Base-by-base conservation (phyloP, 1,140 invertebrate genomes). In the Halictus rubicundus region DNA sequence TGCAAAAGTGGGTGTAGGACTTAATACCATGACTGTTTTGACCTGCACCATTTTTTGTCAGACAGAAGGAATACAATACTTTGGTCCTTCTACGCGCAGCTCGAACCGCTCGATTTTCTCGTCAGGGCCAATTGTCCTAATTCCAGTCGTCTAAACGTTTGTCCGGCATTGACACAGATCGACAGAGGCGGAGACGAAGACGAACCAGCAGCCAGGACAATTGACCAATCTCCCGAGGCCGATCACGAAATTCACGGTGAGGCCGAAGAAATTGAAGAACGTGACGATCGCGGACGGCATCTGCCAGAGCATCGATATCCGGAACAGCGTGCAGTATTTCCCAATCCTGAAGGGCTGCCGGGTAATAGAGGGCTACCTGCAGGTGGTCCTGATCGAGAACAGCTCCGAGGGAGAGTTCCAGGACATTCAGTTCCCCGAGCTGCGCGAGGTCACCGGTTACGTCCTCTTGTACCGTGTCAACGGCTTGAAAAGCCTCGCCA, bases 361-460 rank as follows among this genome's bases (percentile, higher is more conserved):
- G 63, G 94, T 96, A 0, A 95, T 97, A 63, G 96, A 96, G 91
- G 96, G 96, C 0, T 94, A 93, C 73, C 92, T 97, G 4, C 94
- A 95, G 75, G 96, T 96, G 72, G 91, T 95, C 14, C 90, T 96
- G 6, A 95, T 96, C 42, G 94, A 95, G 75, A 92, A 90, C 66
- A 91, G 92, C 9, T 89, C 90, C 6, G 91, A 93, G 59, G 89
- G 90, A 0, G 88, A 94, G 21, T 95, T 93, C 72, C 84, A 89
- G 37, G 93, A 94, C 77, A 86, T 95, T 19, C 74, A 91, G 80
- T 59, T 96, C 95, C 90, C 96, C 95, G 3, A 91, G 68, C 83
- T 95, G 7, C 88, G 92, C 27, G 92, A 97, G 91, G 96, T 97
- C 70, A 96, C 96, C 4, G 95, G 94, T 46, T 96, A 95, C 89